A percentile compares a stretch with the other conserved stretches of the same genome.
Conservation (phyloP, 2,797 vertebrate species). For the Pelobates cultripes region DNA sequence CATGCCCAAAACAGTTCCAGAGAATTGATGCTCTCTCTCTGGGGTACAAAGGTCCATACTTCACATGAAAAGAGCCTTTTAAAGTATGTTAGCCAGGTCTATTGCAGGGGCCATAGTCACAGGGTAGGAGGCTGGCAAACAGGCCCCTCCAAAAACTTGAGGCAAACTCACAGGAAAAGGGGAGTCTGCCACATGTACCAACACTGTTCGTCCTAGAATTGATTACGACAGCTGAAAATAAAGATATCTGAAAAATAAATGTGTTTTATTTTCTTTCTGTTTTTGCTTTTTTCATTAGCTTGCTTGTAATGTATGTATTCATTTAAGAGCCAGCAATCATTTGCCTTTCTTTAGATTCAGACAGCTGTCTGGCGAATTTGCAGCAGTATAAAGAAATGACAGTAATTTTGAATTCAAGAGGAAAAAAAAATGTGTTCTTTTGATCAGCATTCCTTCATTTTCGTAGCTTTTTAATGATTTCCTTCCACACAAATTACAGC, state of each 20-base stretch:
- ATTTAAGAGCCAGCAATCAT: constrained; percentile 41
- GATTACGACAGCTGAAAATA: not conserved
- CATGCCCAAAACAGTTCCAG: no score
- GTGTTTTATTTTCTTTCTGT: not conserved
- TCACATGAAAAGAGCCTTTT: no score
- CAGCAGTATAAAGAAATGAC: constrained; percentile 41
- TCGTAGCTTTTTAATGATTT: constrained; percentile 63
- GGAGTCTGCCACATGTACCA: no score
- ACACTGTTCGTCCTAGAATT: no score
- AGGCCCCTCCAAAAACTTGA: no score
- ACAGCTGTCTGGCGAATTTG: constrained; percentile 33
- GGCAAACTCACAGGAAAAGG: no score
- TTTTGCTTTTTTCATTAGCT: constrained; percentile 26
- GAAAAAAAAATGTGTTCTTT: constrained; percentile 59
- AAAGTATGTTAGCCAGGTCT: no score
- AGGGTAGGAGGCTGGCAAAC: no score
- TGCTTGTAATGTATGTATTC: constrained; percentile 16
- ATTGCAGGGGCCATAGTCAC: no score
- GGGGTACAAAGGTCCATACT: no score
- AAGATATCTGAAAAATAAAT: constrained; percentile 15
- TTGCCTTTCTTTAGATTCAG: constrained; percentile 23
- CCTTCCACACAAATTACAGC: constrained; percentile 63
- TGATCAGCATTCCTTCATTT: constrained; percentile 64
- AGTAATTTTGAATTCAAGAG: constrained; percentile 63
- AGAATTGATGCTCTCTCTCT: no score